Conservation (phyloP, 2,888 invertebrate genomes). For the Papilio protenor region DNA sequence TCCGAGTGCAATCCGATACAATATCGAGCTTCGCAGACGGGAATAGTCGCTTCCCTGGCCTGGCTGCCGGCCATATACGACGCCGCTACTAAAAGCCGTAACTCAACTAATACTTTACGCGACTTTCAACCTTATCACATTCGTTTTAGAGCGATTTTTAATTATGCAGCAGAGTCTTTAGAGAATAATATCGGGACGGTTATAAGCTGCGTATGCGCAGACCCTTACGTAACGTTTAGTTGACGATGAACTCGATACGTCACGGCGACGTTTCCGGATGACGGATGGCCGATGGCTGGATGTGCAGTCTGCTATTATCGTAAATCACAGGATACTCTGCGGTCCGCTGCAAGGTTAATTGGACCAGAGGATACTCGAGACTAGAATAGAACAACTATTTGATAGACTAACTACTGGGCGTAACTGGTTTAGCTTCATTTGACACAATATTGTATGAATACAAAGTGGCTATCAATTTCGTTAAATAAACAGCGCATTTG, state of each 20-base stretch:
- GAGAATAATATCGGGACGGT: conserved; percentile 61
- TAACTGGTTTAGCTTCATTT: background rate
- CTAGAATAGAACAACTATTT: conserved; percentile 23
- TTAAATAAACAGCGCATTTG: background rate
- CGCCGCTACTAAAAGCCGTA: conserved; percentile 62
- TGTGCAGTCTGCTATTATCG: conserved; percentile 59
- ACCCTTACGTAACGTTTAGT: conserved; percentile 79
- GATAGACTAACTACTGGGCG: background rate
- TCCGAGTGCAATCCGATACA: conserved; percentile 69
- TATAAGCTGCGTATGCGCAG: conserved; percentile 78
- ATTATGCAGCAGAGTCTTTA: conserved; percentile 53
- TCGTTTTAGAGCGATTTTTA: conserved; percentile 64
- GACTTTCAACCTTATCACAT: conserved; percentile 66
- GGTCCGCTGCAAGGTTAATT: conserved; percentile 57
- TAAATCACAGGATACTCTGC: conserved; percentile 59
- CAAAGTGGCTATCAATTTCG: background rate
- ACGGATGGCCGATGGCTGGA: conserved; percentile 71
- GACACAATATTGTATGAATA: background rate
- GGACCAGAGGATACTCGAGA: conserved; percentile 53
- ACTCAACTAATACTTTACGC: conserved; percentile 58
- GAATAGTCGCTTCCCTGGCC: conserved; percentile 83
- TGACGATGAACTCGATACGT: conserved; percentile 81
- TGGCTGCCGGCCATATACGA: conserved; percentile 77
- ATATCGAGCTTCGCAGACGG: conserved; percentile 77
- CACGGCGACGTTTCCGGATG: conserved; percentile 76